Evolutionary conservation across 2,797 vertebrate genomes (phyloP).

Genomic region (Poeciliopsis presidionis): DNA sequence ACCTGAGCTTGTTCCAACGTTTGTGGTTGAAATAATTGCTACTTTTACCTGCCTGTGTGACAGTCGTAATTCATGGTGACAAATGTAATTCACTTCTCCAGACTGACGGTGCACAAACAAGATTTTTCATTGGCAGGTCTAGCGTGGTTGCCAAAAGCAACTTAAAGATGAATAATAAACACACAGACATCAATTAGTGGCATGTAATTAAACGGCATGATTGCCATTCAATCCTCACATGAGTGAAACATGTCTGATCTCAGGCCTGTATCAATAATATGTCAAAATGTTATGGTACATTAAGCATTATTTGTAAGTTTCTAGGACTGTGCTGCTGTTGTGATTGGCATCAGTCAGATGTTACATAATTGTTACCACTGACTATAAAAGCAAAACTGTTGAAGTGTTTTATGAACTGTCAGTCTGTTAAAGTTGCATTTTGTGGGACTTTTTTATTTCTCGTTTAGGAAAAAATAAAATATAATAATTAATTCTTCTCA

Average conservation of each 20-base stretch:
- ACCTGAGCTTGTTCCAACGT: constrained; percentile 49
- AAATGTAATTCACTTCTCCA: constrained; percentile 42
- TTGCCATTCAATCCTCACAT: constrained; percentile 17
- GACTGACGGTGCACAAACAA: constrained; percentile 39
- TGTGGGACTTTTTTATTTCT: not conserved
- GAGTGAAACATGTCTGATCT: constrained; percentile 7
- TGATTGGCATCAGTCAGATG: not conserved
- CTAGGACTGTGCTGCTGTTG: not conserved
- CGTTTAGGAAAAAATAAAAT: no score
- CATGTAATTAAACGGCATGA: constrained; percentile 5
- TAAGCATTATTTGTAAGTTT: not conserved
- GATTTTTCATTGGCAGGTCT: constrained; percentile 8
- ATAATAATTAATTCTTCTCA: not conserved
- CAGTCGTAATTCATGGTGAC: constrained; percentile 51
- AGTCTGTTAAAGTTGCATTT: not conserved
- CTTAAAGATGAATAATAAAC: constrained; percentile 33
- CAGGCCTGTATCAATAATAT: constrained; percentile 6
- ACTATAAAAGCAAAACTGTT: not conserved
- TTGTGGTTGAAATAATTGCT: constrained; percentile 53
- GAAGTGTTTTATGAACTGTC: not conserved
- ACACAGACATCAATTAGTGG: constrained; percentile 35
- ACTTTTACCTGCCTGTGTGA: constrained; percentile 47
- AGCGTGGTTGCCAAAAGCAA: constrained; percentile 29
- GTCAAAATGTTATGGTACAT: not conserved
- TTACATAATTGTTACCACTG: not conserved